Evolutionary conservation across 2,113 vertebrate species (phyloP), one percentile per base, ranked within the genome.

Genomic region (Paradisaea rubra): DNA sequence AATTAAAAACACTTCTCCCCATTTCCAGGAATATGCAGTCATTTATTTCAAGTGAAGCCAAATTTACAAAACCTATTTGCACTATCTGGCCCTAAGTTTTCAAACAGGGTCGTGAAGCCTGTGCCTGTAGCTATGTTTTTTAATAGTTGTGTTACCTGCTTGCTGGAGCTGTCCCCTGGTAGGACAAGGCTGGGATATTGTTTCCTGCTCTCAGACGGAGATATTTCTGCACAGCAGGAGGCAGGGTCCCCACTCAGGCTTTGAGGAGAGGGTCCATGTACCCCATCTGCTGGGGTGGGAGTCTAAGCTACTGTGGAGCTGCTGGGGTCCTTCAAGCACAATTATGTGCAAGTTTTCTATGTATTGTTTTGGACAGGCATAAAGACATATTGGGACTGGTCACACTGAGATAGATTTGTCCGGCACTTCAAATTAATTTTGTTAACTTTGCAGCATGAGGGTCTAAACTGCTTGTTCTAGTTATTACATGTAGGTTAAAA

Each of bases 81-180:
- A 15, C 19, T 30, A 15, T 30, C 69, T 85, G 60, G n/a, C 24
- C 13, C 77, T 45, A 14, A 69, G 37, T 8, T 74, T 16, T 91
- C 45, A 37, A 18, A 15, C 7, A 6, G 3, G 13, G 25, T 14
- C 0, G 0, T 12, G 18, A 53, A 84, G 41, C 31, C 21, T 39
- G 10, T 5, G 3, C 44, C 35, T 28, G 24, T 45, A 60, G 45
- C 37, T 78, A 6, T 25, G 18, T 11, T 81, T 70, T 69, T 66
- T 28, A 9, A 11, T 6, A n/a, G 27, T 0, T 24, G 11, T 11
- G 1, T 33, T 81, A 5, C 15, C 44, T 59, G 45, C 30, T 19
- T 47, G 14, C 61, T 60, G 44, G 28, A 84, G 77, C 42, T 33
- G 41, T 20, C 9, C 13, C 15, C 9, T 45, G 47, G 27, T 37